Evolutionary conservation across 2,113 vertebrate species (phyloP).

Genomic region (Narcine bancroftii): DNA sequence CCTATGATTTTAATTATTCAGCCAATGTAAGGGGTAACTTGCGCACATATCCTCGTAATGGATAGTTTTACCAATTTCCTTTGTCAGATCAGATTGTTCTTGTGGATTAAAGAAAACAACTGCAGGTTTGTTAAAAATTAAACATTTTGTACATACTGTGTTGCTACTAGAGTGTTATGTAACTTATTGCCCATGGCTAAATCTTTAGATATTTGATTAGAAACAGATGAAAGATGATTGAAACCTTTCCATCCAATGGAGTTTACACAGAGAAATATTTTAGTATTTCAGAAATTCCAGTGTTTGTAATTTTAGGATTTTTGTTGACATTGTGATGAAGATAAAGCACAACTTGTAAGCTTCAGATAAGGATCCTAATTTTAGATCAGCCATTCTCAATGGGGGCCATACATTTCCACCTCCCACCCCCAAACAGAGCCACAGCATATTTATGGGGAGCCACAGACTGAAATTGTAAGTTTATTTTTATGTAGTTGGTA

Average conservation of each 20-base stretch:
- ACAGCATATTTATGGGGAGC: too few relatives aligned
- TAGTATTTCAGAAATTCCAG: slow-evolving; percentile 35
- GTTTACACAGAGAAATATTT: slow-evolving; percentile 35
- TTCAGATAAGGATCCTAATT: background rate
- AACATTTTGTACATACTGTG: slow-evolving; percentile 30
- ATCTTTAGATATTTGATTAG: slow-evolving; percentile 23
- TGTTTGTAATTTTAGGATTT: slow-evolving; percentile 31
- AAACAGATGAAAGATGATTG: slow-evolving; percentile 15
- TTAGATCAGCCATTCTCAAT: too few relatives aligned
- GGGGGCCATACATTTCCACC: too few relatives aligned
- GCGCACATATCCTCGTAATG: background rate
- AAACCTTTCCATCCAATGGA: slow-evolving; percentile 7
- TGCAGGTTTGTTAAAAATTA: slow-evolving; percentile 27
- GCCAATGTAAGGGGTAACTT: background rate
- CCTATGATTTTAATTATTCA: background rate
- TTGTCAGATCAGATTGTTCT: background rate
- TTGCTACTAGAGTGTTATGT: slow-evolving; percentile 19
- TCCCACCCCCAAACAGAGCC: too few relatives aligned
- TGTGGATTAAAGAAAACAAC: background rate
- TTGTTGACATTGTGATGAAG: slow-evolving; percentile 18
- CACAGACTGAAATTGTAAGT: too few relatives aligned
- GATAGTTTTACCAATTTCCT: background rate
- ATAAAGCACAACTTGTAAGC: slow-evolving; percentile 25
- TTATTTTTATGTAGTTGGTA: too few relatives aligned
- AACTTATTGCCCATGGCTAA: slow-evolving; percentile 33